A percentile compares a stretch with the other conserved stretches of the same genome.
Evolutionary conservation across 2,888 invertebrate genomes (phyloP).

Genomic region (Prosopocoilus inquinatus): DNA sequence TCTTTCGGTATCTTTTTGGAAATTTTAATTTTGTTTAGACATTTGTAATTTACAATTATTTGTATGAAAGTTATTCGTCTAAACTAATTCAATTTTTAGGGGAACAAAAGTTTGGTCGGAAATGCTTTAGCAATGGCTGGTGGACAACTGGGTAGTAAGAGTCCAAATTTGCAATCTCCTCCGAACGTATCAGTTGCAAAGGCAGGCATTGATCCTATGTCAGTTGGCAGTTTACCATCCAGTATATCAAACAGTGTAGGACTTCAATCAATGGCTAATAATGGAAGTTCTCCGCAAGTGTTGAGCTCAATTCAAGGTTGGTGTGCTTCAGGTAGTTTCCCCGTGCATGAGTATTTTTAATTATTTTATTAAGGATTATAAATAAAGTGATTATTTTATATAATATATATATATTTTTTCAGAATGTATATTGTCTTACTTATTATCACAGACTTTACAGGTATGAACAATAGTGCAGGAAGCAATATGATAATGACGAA

Average conservation of each 20-base stretch:
- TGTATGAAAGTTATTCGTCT: not conserved
- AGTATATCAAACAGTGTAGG: conserved; percentile 55
- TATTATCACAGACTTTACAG: conserved; percentile 42
- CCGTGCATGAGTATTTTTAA: not conserved
- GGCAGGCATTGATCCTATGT: conserved; percentile 59
- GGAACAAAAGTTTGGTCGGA: conserved; percentile 68
- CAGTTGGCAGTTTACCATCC: conserved; percentile 56
- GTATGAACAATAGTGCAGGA: conserved; percentile 66
- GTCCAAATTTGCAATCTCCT: conserved; percentile 81
- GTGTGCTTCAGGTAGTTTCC: conserved; percentile 2
- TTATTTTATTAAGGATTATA: not conserved
- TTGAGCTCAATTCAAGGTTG: conserved; percentile 72
- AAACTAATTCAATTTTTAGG: conserved; percentile 52
- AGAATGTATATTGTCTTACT: not conserved
- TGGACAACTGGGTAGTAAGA: conserved; percentile 76
- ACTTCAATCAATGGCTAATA: conserved; percentile 59
- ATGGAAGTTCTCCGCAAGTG: conserved; percentile 68
- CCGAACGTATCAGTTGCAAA: conserved; percentile 77
- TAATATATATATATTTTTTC: not conserved
- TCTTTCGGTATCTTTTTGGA: too few species aligned
- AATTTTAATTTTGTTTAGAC: not conserved
- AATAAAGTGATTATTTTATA: not conserved
- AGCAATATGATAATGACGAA: conserved; percentile 75
- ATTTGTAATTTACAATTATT: not conserved
- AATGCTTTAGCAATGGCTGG: conserved; percentile 71